These are phyloP conservation scores for Plagodis pulveraria DNA, from an alignment of 2,888 invertebrate species.

Conservation along the genomic window DNA sequence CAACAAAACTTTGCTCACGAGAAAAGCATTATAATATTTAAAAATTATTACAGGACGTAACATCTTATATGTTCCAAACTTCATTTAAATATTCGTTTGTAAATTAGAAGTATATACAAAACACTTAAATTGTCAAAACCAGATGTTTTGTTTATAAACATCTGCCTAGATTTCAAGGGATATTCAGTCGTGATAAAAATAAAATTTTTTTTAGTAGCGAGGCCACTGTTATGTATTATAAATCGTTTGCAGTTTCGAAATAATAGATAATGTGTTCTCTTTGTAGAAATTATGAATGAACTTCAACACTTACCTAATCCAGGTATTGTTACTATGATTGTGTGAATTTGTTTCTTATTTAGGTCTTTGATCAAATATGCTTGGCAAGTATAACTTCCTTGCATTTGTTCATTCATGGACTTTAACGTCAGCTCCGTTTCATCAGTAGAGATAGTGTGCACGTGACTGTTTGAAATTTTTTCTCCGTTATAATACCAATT, in stretches of 20 bases:
- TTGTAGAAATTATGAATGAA: background rate
- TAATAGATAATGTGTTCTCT: background rate
- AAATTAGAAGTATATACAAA: no score
- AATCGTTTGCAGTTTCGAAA: background rate
- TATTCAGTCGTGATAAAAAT: no score
- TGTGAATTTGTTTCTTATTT: constrained; percentile 2
- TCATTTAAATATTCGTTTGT: no score
- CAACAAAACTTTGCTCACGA: no score
- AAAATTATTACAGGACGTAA: no score
- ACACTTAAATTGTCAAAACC: no score
- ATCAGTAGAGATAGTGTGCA: constrained; percentile 3
- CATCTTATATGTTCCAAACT: no score
- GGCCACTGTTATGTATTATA: background rate
- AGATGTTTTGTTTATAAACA: no score
- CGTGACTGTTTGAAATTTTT: background rate
- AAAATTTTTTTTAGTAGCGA: no score
- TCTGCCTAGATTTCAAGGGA: no score
- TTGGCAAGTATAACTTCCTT: constrained; percentile 10
- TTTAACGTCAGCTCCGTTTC: constrained; percentile 3
- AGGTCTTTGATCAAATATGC: constrained; percentile 6
- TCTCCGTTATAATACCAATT: constrained; percentile 5
- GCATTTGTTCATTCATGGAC: constrained; percentile 2
- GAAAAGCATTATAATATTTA: no score
- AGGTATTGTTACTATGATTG: constrained; percentile 1
- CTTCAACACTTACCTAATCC: constrained; percentile 8